Percentiles rank a stretch among this genome's conserved stretches.
phyloP scores from a whole-genome alignment of 2,113 vertebrate species.

The Charina bottae region DNA sequence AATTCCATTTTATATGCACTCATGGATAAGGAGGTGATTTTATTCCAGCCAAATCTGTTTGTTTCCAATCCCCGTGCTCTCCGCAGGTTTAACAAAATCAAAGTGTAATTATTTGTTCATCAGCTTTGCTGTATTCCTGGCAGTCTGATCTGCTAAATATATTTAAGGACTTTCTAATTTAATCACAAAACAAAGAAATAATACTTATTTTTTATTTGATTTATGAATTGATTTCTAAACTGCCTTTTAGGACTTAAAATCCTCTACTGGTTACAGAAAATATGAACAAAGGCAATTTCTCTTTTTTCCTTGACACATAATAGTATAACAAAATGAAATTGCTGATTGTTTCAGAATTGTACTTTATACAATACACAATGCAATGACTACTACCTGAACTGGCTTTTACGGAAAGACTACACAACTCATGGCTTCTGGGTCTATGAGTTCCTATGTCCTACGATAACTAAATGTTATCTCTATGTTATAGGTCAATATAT shows the following conservation, averaged over 20 bases:
- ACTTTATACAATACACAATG: not conserved
- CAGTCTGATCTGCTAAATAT: constrained; percentile 37
- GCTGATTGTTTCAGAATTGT: not conserved
- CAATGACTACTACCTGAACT: not conserved
- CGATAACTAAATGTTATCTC: not conserved
- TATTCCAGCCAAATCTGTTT: not conserved
- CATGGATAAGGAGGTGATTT: not conserved
- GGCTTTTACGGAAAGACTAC: not conserved
- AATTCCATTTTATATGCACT: not conserved
- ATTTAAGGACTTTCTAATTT: constrained; percentile 40
- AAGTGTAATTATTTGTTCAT: not conserved
- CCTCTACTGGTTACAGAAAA: not conserved
- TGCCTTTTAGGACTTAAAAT: not conserved
- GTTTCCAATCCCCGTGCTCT: not conserved
- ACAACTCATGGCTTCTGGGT: not conserved
- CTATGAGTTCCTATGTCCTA: not conserved
- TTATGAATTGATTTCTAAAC: not conserved
- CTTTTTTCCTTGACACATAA: not conserved
- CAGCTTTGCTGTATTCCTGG: constrained; percentile 31
- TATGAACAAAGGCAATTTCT: not conserved
- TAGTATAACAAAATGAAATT: not conserved
- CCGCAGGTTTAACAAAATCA: constrained; percentile 24
- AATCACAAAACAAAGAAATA: constrained; percentile 25
- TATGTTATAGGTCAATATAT: not conserved
- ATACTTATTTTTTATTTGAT: not conserved